Percentiles rank a stretch among this genome's conserved stretches.
These are phyloP conservation scores for Lasioglossum zephyrum DNA, from an alignment of 2,888 invertebrate species.

Conservation along the genomic window DNA sequence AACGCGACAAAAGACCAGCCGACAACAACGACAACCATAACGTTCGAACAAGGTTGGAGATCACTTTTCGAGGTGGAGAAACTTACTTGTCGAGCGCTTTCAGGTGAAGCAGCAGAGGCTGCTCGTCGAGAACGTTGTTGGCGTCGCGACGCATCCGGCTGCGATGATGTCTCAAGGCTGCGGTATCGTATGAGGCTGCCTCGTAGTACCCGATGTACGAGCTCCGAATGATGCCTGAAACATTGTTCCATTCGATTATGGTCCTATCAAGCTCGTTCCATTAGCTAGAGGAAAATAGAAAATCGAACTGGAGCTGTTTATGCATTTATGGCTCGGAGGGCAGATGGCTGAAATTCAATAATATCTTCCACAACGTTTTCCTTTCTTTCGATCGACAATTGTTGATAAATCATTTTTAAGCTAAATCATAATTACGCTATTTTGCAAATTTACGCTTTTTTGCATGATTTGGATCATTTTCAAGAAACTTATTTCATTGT, in stretches of 20 bases:
- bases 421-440: too few relatives aligned
- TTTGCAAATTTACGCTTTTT: too few relatives aligned
- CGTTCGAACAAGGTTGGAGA: neutral
- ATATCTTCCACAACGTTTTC: neutral
- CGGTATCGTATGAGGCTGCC: slow-evolving; percentile 81
- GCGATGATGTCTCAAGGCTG: slow-evolving; percentile 80
- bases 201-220: slow-evolving; percentile 82
- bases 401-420: too few relatives aligned
- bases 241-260: slow-evolving; percentile 1
- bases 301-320: neutral
- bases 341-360: neutral
- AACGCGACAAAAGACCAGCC: neutral
- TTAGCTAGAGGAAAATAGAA: slow-evolving; percentile 1
- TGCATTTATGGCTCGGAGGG: neutral
- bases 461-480: too few relatives aligned
- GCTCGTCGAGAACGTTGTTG: slow-evolving; percentile 74
- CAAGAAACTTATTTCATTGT: too few relatives aligned
- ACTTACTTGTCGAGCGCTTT: slow-evolving; percentile 82
- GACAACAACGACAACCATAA: neutral
- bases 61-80: neutral
- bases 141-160: slow-evolving; percentile 81
- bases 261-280: slow-evolving; percentile 20
- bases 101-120: slow-evolving; percentile 80
- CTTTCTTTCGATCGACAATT: too few relatives aligned
- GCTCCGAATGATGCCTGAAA: slow-evolving; percentile 80